Conservation (phyloP, 2,888 invertebrate species). For the Drosophila nigritarsus region DNA sequence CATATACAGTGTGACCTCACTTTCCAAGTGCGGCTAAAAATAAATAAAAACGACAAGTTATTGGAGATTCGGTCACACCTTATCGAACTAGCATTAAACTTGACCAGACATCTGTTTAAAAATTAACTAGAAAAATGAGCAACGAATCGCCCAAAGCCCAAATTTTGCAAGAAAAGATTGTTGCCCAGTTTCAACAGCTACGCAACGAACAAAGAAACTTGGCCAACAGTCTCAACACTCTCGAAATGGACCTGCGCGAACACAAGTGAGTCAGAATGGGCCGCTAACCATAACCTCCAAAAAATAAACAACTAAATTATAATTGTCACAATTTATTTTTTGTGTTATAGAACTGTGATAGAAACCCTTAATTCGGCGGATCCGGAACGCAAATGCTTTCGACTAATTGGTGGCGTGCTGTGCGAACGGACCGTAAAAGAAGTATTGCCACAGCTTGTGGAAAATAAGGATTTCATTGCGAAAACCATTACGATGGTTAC, state of each 20-base stretch:
- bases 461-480: conserved; percentile 92
- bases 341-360: conserved; percentile 93
- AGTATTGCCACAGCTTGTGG: conserved; percentile 92
- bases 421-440: conserved; percentile 97
- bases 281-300: conserved; percentile 83
- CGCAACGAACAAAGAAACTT: conserved; percentile 94
- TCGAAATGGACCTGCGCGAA: conserved; percentile 97
- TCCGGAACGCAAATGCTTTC: conserved; percentile 94
- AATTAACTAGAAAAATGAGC: conserved; percentile 78
- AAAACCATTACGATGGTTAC: conserved; percentile 92
- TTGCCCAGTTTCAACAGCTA: conserved; percentile 94
- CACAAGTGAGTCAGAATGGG: conserved; percentile 90
- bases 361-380: conserved; percentile 95
- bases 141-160: conserved; percentile 81
- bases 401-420: conserved; percentile 96
- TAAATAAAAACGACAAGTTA: neutral
- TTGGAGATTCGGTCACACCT: conserved; percentile 29
- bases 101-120: conserved; percentile 60
- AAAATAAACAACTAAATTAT: conserved; percentile 27
- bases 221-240: conserved; percentile 94
- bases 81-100: conserved; percentile 43
- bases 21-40: neutral
- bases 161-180: conserved; percentile 90
- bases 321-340: conserved; percentile 16
- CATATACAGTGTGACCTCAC: conserved; percentile 12